phyloP scores from a whole-genome alignment of 2,888 invertebrate species.

The Cerastis leucographa region DNA sequence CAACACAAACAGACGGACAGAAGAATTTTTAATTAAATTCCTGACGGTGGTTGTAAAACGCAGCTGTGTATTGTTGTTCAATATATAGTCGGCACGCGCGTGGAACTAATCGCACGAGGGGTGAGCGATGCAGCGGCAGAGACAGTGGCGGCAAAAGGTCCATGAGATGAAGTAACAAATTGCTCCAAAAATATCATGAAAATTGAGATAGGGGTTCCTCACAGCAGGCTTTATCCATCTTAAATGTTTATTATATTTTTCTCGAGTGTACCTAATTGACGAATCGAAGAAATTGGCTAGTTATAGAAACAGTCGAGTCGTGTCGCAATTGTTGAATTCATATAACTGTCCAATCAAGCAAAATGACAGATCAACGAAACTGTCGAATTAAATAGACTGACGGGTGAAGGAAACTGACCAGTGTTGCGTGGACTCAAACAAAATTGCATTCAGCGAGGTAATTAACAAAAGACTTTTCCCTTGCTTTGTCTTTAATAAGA shows the following conservation, averaged over 20 bases:
- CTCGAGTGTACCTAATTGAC: too few relatives aligned
- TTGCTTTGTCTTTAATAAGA: background rate
- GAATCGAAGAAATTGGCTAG: too few relatives aligned
- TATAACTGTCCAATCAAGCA: too few relatives aligned
- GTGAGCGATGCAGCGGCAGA: background rate
- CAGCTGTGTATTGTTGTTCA: slow-evolving; percentile 75
- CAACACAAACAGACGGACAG: slow-evolving; percentile 53
- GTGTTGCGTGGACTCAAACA: too few relatives aligned
- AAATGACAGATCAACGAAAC: too few relatives aligned
- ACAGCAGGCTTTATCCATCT: too few relatives aligned
- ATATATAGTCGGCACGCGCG: slow-evolving; percentile 58
- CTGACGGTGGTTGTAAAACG: slow-evolving; percentile 68
- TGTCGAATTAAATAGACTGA: too few relatives aligned
- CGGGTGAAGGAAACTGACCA: too few relatives aligned
- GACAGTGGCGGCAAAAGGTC: slow-evolving; percentile 7
- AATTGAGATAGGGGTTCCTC: background rate
- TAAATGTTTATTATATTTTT: too few relatives aligned
- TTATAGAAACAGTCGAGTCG: too few relatives aligned
- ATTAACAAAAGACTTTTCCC: background rate
- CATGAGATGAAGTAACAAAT: background rate
- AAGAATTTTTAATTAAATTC: slow-evolving; percentile 77
- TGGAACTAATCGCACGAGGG: slow-evolving; percentile 73
- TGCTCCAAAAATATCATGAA: background rate
- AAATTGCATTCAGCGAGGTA: too few relatives aligned
- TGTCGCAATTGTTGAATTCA: too few relatives aligned